Evolutionary conservation across 2,797 vertebrate species (phyloP).

Genomic region (Tolypeutes matacus): DNA sequence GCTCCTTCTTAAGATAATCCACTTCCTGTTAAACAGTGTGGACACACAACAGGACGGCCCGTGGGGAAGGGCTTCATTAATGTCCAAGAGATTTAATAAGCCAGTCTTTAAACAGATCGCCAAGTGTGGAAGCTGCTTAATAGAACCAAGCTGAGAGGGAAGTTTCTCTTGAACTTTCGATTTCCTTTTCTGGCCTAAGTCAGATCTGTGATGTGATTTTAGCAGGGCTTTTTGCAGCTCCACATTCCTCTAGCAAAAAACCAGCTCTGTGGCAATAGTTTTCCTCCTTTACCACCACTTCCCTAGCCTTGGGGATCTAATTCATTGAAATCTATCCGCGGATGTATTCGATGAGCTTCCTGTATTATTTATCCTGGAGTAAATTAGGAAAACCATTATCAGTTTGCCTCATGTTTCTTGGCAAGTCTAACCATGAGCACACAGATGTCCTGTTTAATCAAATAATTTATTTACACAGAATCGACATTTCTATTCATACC

Average conservation of each 20-base stretch:
- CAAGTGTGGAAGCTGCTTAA: conserved; percentile 67
- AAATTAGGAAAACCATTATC: conserved; percentile 73
- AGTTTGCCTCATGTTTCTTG: not conserved
- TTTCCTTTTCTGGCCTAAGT: conserved; percentile 66
- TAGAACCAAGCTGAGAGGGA: conserved; percentile 46
- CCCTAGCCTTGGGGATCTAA: conserved; percentile 41
- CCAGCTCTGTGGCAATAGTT: not conserved
- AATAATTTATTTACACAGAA: conserved; percentile 65
- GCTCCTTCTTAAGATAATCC: conserved; percentile 61
- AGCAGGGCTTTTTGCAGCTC: conserved; percentile 48
- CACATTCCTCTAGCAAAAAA: conserved; percentile 69
- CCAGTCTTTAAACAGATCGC: conserved; percentile 62
- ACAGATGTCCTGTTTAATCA: conserved; percentile 46
- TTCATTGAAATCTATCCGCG: conserved; percentile 43
- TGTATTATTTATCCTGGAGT: conserved; percentile 74
- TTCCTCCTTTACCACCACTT: conserved; percentile 42
- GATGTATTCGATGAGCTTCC: conserved; percentile 46
- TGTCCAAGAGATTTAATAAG: conserved; percentile 57
- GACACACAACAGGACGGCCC: conserved; percentile 8
- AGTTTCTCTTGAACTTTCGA: conserved; percentile 67
- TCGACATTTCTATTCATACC: not conserved
- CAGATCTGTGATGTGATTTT: conserved; percentile 67
- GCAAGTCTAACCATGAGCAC: conserved; percentile 68
- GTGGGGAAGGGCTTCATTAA: conserved; percentile 55
- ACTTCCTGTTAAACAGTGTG: conserved; percentile 60